phyloP scores from a whole-genome alignment of 2,888 invertebrate species.

The Lysandra bellargus region DNA sequence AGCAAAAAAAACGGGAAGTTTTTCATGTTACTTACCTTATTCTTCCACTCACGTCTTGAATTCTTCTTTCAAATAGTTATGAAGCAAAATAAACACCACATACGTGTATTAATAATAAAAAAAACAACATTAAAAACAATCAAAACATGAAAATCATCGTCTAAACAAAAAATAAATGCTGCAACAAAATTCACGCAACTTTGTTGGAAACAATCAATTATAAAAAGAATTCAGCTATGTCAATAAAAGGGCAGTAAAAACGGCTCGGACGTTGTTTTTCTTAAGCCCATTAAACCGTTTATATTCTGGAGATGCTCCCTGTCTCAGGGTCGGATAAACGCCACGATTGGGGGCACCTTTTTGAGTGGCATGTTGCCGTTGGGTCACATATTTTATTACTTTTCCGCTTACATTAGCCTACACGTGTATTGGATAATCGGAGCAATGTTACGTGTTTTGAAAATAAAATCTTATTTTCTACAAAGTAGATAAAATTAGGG shows the following conservation, averaged over 20 bases:
- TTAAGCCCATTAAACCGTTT: slow-evolving; percentile 23
- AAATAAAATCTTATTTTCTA: neutral
- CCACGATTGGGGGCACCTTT: neutral
- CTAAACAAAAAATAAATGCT: neutral
- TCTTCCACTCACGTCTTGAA: no score
- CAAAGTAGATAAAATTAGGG: no score
- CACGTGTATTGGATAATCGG: neutral
- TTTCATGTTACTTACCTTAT: no score
- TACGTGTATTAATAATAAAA: neutral
- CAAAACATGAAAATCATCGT: neutral
- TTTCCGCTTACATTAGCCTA: neutral
- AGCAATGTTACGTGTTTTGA: neutral
- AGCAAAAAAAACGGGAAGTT: no score
- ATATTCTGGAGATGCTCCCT: slow-evolving; percentile 16
- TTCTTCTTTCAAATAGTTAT: no score
- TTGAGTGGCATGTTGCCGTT: neutral
- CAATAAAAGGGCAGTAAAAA: slow-evolving; percentile 17
- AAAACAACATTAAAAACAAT: neutral
- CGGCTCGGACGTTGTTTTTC: slow-evolving; percentile 15
- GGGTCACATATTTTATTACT: neutral
- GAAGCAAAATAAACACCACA: neutral
- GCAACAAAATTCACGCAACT: slow-evolving; percentile 15
- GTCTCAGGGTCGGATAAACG: slow-evolving; percentile 13
- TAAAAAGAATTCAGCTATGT: slow-evolving; percentile 17
- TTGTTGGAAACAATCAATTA: slow-evolving; percentile 18